Evolutionary conservation across 2,113 vertebrate genomes (phyloP).

Genomic region (Azemiops feae): DNA sequence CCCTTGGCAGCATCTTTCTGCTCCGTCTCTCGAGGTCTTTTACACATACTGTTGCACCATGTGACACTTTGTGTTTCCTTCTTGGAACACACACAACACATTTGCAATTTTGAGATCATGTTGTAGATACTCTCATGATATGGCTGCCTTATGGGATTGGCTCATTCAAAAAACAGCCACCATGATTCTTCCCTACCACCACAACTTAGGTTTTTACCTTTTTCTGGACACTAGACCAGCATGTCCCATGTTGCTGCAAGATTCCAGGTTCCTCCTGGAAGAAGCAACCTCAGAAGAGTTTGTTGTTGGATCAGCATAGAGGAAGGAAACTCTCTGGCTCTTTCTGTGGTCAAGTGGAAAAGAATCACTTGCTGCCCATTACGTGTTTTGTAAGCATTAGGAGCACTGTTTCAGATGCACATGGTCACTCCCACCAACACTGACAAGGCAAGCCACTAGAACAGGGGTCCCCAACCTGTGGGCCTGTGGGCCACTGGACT

Average conservation of each 20-base stretch:
- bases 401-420: not conserved
- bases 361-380: not conserved
- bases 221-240: not conserved
- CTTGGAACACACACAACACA: not conserved
- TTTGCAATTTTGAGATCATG: not conserved
- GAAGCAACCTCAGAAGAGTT: not conserved
- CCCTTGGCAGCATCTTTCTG: too few relatives aligned
- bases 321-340: not conserved
- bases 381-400: not conserved
- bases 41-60: not conserved
- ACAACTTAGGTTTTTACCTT: not conserved
- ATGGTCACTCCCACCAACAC: not conserved
- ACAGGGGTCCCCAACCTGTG: too few relatives aligned
- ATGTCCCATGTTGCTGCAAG: not conserved
- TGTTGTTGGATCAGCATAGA: not conserved
- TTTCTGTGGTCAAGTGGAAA: not conserved
- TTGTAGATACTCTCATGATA: not conserved
- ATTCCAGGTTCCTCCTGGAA: not conserved
- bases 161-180: not conserved
- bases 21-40: not conserved
- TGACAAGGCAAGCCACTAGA: not conserved
- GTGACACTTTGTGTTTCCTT: not conserved
- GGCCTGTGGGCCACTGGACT: too few relatives aligned
- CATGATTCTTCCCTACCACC: not conserved
- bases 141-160: not conserved